Evolutionary conservation across 2,113 vertebrate species (phyloP), one percentile per base, ranked within the genome.

Genomic region (Cepphus grylle): DNA sequence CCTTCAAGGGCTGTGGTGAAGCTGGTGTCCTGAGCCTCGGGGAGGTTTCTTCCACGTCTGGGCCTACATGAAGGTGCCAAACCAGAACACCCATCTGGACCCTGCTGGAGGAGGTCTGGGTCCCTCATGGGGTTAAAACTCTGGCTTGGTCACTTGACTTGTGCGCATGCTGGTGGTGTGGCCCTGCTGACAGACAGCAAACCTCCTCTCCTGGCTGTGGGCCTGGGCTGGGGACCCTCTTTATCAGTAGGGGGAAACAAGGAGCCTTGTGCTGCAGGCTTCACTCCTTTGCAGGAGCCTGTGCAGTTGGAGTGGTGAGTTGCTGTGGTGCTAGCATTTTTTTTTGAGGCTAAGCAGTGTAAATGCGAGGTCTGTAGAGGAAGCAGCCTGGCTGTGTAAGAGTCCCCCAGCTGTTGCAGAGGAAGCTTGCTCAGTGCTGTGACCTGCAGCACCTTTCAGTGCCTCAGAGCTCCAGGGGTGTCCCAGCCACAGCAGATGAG

Each of bases 311-410:
- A 81, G 43, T 42, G 87, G 38, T 78, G 45, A 43, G 69, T 50
- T 21, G 34, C 25, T 79, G 7, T 12, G n/a, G 8, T 71, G 81
- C 42, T 73, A 0, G 0, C 19, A 12, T 40, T 4, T 9, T n/a
- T 69, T 50, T 42, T 53, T 62, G 32, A 82, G 52, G 69, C 21
- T 80, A 27, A 72, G 45, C 11, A 40, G 21, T 36, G 20, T 81
- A 72, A 91, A 63, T 25, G 49, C 0, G 3, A 45, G 16, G 38
- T 26, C 18, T 55, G 19, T 26, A n/a, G 63, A 67, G 85, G 95
- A 94, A 93, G 38, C 16, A 30, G 70, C 6, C 38, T 74, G 66
- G 14, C 69, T 93, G 16, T 0, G 0, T 45, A 22, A 32, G 43
- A 16, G 20, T 81, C 38, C 47, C 52, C 0, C 27, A 32, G 73